Evolutionary conservation across 2,797 vertebrate genomes (phyloP).

Genomic region (Acanthopagrus latus): DNA sequence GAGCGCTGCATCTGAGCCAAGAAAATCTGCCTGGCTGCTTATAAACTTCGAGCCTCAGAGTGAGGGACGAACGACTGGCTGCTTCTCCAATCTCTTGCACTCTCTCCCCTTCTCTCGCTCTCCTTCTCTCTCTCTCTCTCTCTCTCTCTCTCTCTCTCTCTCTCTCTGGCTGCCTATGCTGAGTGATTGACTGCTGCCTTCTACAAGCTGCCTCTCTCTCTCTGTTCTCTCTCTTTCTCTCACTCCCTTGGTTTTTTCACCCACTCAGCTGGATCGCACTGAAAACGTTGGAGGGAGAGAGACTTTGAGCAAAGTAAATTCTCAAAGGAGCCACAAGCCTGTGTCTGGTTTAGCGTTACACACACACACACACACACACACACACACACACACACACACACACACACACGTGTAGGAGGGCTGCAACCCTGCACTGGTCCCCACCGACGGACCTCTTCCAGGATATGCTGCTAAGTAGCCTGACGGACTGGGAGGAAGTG

Average conservation of each 20-base stretch:
- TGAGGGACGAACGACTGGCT: slow-evolving; percentile 67
- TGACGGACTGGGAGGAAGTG: slow-evolving; percentile 16
- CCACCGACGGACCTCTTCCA: slow-evolving; percentile 30
- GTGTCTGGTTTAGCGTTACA: slow-evolving; percentile 66
- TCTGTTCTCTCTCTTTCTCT: slow-evolving; percentile 17
- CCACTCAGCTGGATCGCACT: slow-evolving; percentile 63
- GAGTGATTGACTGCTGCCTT: slow-evolving; percentile 50
- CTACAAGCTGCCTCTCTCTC: slow-evolving; percentile 14
- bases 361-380: slow-evolving; percentile 37
- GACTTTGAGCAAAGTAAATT: slow-evolving; percentile 49
- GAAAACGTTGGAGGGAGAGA: slow-evolving; percentile 35
- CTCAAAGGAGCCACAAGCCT: slow-evolving; percentile 58
- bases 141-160: slow-evolving; percentile 36
- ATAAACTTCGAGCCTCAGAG: slow-evolving; percentile 67
- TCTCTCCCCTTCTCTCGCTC: slow-evolving; percentile 44
- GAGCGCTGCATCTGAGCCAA: slow-evolving; percentile 78
- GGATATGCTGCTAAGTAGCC: slow-evolving; percentile 28
- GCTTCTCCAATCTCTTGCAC: slow-evolving; percentile 50
- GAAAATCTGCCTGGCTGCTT: slow-evolving; percentile 78
- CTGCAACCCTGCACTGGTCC: slow-evolving; percentile 51
- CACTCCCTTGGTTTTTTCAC: slow-evolving; percentile 53
- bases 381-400: no score
- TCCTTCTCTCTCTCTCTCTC: slow-evolving; percentile 34
- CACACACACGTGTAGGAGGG: slow-evolving; percentile 45
- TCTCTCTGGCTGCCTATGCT: not conserved